Evolutionary conservation across 2,113 vertebrate species (phyloP).

Genomic region (Galbula dea): DNA sequence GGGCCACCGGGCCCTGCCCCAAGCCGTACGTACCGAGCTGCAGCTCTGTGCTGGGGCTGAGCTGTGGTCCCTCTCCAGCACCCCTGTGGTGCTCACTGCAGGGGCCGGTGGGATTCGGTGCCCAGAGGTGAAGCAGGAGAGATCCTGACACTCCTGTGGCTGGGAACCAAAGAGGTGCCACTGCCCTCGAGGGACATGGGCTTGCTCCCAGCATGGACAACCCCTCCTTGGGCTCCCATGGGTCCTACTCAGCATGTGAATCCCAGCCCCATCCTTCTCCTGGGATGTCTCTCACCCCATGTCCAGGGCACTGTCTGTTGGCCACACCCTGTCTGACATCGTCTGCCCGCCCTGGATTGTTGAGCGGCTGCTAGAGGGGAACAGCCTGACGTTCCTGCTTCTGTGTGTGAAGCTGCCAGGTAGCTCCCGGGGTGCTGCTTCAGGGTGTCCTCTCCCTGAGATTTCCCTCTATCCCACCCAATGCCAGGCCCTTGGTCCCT

Average conservation of each 20-base stretch:
- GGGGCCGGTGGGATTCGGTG: too few species aligned
- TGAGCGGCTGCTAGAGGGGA: conserved; percentile 63
- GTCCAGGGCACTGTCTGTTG: background rate
- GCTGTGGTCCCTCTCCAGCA: fast-evolving
- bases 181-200: fast-evolving
- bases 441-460: background rate
- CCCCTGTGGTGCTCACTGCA: fast-evolving
- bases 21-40: background rate
- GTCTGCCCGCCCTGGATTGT: conserved; percentile 57
- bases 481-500: fast-evolving
- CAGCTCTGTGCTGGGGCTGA: background rate
- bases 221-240: fast-evolving
- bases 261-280: background rate
- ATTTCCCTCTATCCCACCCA: background rate
- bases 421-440: background rate
- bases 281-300: background rate
- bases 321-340: too few species aligned
- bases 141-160: fast-evolving
- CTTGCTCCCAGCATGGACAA: background rate
- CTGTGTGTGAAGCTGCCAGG: conserved; percentile 67
- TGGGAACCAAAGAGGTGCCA: background rate
- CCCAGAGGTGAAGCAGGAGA: background rate
- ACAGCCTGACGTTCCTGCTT: conserved; percentile 65
- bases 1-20: conserved; percentile 48
- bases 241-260: background rate